Percentiles rank a stretch among this genome's conserved stretches.
These are phyloP conservation scores for Anastrepha obliqua DNA, from an alignment of 1,140 invertebrate genomes.

Conservation along the genomic window DNA sequence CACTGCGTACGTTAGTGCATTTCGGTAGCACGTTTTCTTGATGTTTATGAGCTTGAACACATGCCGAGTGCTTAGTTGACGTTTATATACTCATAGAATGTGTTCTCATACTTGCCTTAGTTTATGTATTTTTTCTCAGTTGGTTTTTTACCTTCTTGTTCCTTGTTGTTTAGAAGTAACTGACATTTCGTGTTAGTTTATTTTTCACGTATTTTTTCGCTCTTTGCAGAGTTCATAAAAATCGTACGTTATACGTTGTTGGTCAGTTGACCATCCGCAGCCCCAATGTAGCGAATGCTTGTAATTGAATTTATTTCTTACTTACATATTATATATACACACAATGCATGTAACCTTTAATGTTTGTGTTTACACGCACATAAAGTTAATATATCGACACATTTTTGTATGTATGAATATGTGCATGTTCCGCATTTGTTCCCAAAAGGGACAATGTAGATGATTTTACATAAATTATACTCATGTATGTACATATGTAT, in stretches of 20 bases:
- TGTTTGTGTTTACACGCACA: not conserved
- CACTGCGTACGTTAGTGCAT: slow-evolving; percentile 41
- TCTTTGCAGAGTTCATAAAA: slow-evolving; percentile 34
- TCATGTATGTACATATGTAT: not conserved
- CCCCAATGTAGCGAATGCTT: slow-evolving; percentile 16
- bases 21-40: slow-evolving; percentile 45
- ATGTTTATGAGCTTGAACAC: slow-evolving; percentile 49
- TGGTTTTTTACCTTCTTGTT: slow-evolving; percentile 15
- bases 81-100: slow-evolving; percentile 40
- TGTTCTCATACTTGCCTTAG: not conserved
- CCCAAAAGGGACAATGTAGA: not conserved
- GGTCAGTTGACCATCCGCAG: not conserved
- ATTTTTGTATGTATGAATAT: too few relatives aligned
- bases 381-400: not conserved
- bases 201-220: not conserved
- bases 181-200: not conserved
- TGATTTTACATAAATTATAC: not conserved
- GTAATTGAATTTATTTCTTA: slow-evolving; percentile 48
- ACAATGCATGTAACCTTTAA: not conserved
- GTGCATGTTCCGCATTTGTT: not conserved
- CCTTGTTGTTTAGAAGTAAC: slow-evolving; percentile 8
- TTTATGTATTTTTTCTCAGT: not conserved
- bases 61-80: slow-evolving; percentile 50
- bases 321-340: not conserved
- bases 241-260: slow-evolving; percentile 29